Conservation (phyloP, 2,888 invertebrate species). For the Rhopalosiphum nymphaeae region DNA sequence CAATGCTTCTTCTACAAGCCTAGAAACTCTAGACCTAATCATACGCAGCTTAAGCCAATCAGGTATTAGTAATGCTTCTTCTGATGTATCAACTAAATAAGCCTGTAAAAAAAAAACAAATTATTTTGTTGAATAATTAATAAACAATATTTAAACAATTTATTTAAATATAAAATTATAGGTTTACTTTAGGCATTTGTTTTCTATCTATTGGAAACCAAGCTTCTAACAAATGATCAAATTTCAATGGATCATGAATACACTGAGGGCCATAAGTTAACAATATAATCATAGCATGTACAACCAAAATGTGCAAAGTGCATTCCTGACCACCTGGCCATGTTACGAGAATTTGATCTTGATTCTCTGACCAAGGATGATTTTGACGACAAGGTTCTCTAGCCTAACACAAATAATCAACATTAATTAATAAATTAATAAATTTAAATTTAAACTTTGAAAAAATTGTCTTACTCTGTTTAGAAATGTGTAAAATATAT, state of each 20-base stretch:
- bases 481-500: constrained; percentile 82
- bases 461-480: constrained; percentile 73
- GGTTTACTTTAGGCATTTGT: constrained; percentile 75
- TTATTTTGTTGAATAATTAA: neutral
- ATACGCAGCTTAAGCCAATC: constrained; percentile 93
- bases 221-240: constrained; percentile 79
- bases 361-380: constrained; percentile 76
- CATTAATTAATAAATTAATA: neutral
- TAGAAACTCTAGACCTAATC: constrained; percentile 83
- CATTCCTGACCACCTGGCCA: constrained; percentile 84
- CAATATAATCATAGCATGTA: constrained; percentile 87
- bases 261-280: constrained; percentile 78
- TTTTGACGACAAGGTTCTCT: constrained; percentile 75
- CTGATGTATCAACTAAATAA: constrained; percentile 83
- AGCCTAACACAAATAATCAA: constrained; percentile 70
- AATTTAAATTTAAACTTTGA: constrained; percentile 26
- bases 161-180: neutral
- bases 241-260: constrained; percentile 68
- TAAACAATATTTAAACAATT: neutral
- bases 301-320: constrained; percentile 82
- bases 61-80: constrained; percentile 86
- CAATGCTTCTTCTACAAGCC: constrained; percentile 88
- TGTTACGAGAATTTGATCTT: constrained; percentile 82
- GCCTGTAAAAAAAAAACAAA: constrained; percentile 71
- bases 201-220: constrained; percentile 86